Evolutionary conservation across 2,113 vertebrate genomes (phyloP).

Genomic region (Bos javanicus): DNA sequence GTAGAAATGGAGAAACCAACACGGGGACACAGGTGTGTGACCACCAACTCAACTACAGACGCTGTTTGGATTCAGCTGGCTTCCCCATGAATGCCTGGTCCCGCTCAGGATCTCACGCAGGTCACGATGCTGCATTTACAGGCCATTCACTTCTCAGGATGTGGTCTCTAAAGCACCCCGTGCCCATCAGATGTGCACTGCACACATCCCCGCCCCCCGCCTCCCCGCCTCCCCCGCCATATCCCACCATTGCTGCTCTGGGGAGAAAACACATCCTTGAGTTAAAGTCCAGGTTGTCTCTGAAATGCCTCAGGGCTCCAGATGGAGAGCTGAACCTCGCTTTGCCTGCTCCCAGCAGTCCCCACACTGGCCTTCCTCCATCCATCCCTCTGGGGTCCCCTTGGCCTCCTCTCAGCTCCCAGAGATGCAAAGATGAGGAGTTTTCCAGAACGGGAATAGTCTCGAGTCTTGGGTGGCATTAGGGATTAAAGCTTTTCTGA

Average conservation of each 20-base stretch:
- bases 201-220: neutral
- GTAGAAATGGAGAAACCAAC: neutral
- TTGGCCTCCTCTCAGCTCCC: neutral
- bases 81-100: neutral
- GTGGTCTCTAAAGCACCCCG: neutral
- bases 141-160: neutral
- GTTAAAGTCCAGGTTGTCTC: neutral
- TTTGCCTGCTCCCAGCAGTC: neutral
- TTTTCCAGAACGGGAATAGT: neutral
- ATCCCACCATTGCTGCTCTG: neutral
- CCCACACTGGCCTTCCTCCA: too few relatives aligned
- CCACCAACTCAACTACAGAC: fast-evolving
- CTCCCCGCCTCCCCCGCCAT: fast-evolving
- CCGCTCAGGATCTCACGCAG: fast-evolving
- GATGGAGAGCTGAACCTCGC: neutral
- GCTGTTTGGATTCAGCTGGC: neutral
- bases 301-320: neutral
- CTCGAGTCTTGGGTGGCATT: neutral
- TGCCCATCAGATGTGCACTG: fast-evolving
- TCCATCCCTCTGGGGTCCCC: neutral
- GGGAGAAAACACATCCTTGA: neutral
- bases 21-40: fast-evolving
- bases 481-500: neutral
- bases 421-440: neutral
- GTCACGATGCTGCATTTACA: fast-evolving